A percentile compares a stretch with the other conserved stretches of the same genome.
These are phyloP conservation scores for Alloplasta piceator DNA, from an alignment of 2,888 invertebrate genomes.

Conservation along the genomic window DNA sequence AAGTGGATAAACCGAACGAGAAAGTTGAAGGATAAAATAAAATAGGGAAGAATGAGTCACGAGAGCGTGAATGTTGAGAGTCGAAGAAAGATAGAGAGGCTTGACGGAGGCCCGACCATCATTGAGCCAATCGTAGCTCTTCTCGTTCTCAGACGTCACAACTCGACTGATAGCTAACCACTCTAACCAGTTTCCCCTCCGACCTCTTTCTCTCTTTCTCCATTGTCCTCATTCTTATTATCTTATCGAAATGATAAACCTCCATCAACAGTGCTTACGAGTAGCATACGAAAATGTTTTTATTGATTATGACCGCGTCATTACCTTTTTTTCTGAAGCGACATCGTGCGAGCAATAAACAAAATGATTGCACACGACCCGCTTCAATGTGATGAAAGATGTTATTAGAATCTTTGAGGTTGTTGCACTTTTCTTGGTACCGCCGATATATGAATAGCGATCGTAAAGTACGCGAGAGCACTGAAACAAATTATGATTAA, in stretches of 20 bases:
- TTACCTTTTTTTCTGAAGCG: background rate
- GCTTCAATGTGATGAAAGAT: no score
- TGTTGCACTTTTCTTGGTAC: no score
- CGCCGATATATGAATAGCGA: no score
- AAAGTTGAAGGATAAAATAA: background rate
- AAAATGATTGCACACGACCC: no score
- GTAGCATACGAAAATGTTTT: background rate
- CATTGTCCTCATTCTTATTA: conserved; percentile 6
- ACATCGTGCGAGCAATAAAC: no score
- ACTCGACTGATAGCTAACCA: conserved; percentile 69
- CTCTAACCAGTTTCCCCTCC: conserved; percentile 14
- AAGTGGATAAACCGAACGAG: conserved; percentile 2
- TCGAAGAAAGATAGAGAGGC: conserved; percentile 67
- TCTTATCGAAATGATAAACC: conserved; percentile 49
- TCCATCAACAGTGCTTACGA: conserved; percentile 5
- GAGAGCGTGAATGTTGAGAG: background rate
- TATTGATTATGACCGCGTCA: background rate
- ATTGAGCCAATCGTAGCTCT: conserved; percentile 72
- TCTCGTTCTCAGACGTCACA: conserved; percentile 70
- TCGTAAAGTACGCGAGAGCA: no score
- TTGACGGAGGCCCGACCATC: conserved; percentile 76
- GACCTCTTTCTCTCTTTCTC: conserved; percentile 12
- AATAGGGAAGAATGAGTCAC: background rate
- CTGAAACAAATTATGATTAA: no score
- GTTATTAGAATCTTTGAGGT: no score